phyloP scores from a whole-genome alignment of 2,888 invertebrate species.

The Luperina nickerlii region DNA sequence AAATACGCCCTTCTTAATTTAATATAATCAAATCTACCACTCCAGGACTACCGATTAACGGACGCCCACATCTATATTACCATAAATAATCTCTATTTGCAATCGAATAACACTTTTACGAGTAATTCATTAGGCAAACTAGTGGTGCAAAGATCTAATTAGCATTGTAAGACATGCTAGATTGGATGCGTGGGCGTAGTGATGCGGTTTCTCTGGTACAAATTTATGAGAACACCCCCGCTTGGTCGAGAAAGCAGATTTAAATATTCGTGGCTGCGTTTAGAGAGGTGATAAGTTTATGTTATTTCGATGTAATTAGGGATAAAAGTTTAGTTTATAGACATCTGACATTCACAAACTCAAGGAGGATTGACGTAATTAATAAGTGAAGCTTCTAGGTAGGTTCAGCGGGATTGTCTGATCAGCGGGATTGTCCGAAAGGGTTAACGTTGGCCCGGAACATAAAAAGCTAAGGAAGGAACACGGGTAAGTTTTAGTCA shows the following conservation, averaged over 20 bases:
- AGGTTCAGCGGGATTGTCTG: no score
- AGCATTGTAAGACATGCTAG: conserved; percentile 75
- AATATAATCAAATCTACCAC: conserved; percentile 32
- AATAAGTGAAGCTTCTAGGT: no score
- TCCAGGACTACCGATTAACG: conserved; percentile 40
- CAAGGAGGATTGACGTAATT: not conserved
- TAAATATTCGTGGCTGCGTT: conserved; percentile 35
- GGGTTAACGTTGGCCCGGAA: no score
- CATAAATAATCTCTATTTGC: conserved; percentile 63
- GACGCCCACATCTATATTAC: conserved; percentile 56
- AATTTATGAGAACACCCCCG: conserved; percentile 74
- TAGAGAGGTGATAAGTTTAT: conserved; percentile 4
- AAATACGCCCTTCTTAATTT: not conserved
- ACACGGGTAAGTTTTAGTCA: no score
- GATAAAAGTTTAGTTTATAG: not conserved
- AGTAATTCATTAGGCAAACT: conserved; percentile 83
- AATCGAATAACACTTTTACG: conserved; percentile 75
- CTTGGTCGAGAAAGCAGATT: conserved; percentile 47
- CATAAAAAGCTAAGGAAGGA: no score
- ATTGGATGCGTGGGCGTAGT: conserved; percentile 75
- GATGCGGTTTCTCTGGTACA: conserved; percentile 67
- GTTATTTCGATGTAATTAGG: conserved; percentile 12
- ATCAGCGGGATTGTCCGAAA: no score
- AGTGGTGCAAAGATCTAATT: conserved; percentile 80
- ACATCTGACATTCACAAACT: not conserved